Base-by-base conservation (phyloP, 2,113 vertebrate species). In the Ochotona princeps region DNA sequence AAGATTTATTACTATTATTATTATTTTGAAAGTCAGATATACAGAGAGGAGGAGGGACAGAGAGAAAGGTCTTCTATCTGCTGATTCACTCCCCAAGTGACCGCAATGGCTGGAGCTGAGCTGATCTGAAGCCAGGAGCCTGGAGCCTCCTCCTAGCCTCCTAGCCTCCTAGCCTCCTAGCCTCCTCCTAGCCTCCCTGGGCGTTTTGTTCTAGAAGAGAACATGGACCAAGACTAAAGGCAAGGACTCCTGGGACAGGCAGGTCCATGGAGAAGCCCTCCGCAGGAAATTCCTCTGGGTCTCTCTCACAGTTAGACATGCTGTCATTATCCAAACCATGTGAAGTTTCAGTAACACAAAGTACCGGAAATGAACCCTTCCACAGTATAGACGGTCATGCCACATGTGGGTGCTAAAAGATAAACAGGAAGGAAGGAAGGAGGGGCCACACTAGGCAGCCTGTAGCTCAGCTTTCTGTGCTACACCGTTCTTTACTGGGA, bases 391-490 rank as follows among this genome's bases (percentile, higher is more conserved):
- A 25, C 20, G 12, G 21, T 15, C n/a, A 5, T 14, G 47, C 17
- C 23, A n/a, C 20, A 30, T 21, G 5, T n/a, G 32, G 38, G 47
- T 1, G 28, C 12, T 32, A 30, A 32, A 38, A 49, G 83, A 44
- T 28, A 80, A 30, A 26, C 6, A 32, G 72, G 44, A 65, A 35
- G n/a, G 38, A 26, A 2, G 28, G n/a, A 30, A 61, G 23, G 3
- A 0, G 0, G 44, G 28, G 28, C 74, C 32, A 21, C 0, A 3
- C 12, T 13, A 57, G 84, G 35, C 28, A 13, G 73, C 72, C 25
- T n/a, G 30, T 20, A 17, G 7, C 73, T 67, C 5, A 35, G 72
- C 49, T 70, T 85, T 74, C 49, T 30, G 28, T n/a, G 30, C 25
- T 20, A 7, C 1, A 3, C 3, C 6, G 7, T 20, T 88, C 76